phyloP scores from a whole-genome alignment of 1,140 invertebrate genomes.

The Drosophila nigromelanica region DNA sequence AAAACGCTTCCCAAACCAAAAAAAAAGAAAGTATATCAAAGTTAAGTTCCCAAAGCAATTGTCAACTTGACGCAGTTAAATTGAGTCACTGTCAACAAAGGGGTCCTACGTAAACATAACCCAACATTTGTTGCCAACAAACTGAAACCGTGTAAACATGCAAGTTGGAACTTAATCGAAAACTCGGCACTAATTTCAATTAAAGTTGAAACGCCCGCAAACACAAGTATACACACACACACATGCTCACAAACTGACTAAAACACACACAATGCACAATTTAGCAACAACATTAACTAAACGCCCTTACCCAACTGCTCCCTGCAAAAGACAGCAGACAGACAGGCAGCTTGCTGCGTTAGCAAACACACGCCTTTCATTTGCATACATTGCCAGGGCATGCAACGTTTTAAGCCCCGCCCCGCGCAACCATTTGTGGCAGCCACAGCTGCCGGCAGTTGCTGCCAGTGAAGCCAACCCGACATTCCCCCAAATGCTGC shows the following conservation, averaged over 20 bases:
- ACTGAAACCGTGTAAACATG: slow-evolving; percentile 33
- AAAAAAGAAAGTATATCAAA: slow-evolving; percentile 6
- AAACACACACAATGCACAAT: slow-evolving; percentile 43
- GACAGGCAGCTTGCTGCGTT: slow-evolving; percentile 40
- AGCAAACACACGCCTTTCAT: slow-evolving; percentile 64
- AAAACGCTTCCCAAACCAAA: neutral
- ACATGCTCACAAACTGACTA: neutral
- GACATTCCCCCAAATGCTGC: slow-evolving; percentile 52
- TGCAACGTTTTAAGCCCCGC: slow-evolving; percentile 7
- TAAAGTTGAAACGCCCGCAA: slow-evolving; percentile 68
- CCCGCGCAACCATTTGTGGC: neutral
- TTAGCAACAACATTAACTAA: slow-evolving; percentile 65
- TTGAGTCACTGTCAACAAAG: slow-evolving; percentile 5
- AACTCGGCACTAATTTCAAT: slow-evolving; percentile 77
- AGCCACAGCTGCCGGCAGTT: neutral
- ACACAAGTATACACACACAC: slow-evolving; percentile 33
- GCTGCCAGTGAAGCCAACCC: slow-evolving; percentile 39
- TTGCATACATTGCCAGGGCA: slow-evolving; percentile 56
- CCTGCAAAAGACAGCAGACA: slow-evolving; percentile 2
- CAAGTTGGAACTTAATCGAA: slow-evolving; percentile 64
- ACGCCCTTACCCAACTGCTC: slow-evolving; percentile 18
- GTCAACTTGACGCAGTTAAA: slow-evolving; percentile 15
- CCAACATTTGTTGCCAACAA: slow-evolving; percentile 46
- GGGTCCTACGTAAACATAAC: neutral
- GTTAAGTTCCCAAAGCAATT: slow-evolving; percentile 21